Conservation (phyloP, 2,888 invertebrate genomes). For the Cosmia trapezina region DNA sequence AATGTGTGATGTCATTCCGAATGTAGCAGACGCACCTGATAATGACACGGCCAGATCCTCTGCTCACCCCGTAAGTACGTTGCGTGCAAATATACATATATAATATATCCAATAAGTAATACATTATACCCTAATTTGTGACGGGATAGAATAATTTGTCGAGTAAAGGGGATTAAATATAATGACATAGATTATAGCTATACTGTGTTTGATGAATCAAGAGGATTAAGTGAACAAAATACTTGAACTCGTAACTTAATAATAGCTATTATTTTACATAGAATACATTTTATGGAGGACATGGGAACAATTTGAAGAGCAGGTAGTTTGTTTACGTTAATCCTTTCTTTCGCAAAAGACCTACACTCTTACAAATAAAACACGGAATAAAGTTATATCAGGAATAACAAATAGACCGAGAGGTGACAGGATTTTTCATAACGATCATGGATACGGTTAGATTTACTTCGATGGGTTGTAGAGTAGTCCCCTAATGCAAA, state of each 20-base stretch:
- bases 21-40: slow-evolving; percentile 59
- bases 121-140: neutral
- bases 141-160: neutral
- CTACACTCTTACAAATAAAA: too few species aligned
- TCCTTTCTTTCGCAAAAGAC: neutral
- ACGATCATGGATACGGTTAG: too few species aligned
- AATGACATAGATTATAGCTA: neutral
- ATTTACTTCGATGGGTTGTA: too few species aligned
- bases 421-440: too few species aligned
- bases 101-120: slow-evolving; percentile 15
- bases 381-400: too few species aligned
- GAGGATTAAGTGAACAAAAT: neutral
- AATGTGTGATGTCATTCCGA: slow-evolving; percentile 18
- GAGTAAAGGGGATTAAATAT: neutral
- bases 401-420: too few species aligned
- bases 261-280: neutral
- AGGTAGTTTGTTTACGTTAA: neutral
- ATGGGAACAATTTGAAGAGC: neutral
- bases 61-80: slow-evolving; percentile 46
- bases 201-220: neutral
- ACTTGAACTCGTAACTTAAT: neutral
- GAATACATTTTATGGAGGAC: neutral
- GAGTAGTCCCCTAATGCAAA: too few species aligned
- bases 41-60: slow-evolving; percentile 51
- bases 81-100: slow-evolving; percentile 57